Evolutionary conservation across 2,888 invertebrate genomes (phyloP).

Genomic region (Gastrophysa polygoni): DNA sequence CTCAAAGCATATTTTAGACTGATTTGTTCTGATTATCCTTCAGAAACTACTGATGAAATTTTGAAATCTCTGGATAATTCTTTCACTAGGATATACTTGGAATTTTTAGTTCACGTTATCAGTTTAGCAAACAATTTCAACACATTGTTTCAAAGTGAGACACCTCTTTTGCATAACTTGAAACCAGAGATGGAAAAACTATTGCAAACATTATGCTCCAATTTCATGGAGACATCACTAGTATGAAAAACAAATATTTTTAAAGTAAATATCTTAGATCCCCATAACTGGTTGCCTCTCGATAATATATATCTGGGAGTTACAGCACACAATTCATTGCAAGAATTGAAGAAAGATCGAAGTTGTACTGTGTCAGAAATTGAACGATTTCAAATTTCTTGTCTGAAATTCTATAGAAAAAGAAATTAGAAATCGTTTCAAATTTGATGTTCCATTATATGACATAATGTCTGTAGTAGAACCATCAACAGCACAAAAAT

Average conservation of each 20-base stretch:
- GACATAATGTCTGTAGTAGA: no score
- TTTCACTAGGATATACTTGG: background rate
- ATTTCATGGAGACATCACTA: conserved; percentile 4
- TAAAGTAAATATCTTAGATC: conserved; percentile 6
- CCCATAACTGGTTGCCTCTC: background rate
- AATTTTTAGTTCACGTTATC: conserved; percentile 3
- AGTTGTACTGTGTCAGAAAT: no score
- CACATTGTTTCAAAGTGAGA: conserved; percentile 4
- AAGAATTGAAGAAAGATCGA: no score
- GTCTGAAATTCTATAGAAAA: no score
- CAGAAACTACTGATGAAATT: conserved; percentile 10
- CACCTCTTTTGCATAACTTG: conserved; percentile 14
- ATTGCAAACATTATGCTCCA: conserved; percentile 12
- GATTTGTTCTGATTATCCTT: background rate
- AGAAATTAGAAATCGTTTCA: no score
- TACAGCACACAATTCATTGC: background rate
- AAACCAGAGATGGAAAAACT: conserved; percentile 16
- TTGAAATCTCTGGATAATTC: background rate
- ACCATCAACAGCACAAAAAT: no score
- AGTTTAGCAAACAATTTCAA: conserved; percentile 4
- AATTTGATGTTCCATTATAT: no score
- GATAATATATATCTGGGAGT: conserved; percentile 13
- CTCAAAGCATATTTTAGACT: background rate
- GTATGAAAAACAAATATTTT: conserved; percentile 9
- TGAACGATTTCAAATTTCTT: no score